Conservation (phyloP, 2,888 invertebrate genomes). For the Eristalis intricaria region DNA sequence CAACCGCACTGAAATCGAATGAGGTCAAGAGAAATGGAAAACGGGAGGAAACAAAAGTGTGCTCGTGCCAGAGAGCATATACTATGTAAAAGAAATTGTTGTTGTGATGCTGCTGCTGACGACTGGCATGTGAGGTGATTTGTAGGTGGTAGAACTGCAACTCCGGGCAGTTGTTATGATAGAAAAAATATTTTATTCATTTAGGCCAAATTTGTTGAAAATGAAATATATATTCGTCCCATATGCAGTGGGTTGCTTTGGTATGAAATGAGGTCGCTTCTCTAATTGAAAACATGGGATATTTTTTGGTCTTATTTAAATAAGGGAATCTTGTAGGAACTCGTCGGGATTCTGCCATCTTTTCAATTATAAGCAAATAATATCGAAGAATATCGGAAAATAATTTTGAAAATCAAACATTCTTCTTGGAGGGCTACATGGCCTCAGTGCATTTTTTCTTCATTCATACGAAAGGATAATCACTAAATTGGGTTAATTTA, state of each 20-base stretch:
- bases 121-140: not conserved
- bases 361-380: too few relatives aligned
- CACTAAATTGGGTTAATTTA: too few relatives aligned
- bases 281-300: not conserved
- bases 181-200: not conserved
- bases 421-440: too few relatives aligned
- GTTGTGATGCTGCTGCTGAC: not conserved
- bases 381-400: too few relatives aligned
- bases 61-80: slow-evolving; percentile 15
- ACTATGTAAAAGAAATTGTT: slow-evolving; percentile 12
- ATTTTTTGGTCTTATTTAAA: not conserved
- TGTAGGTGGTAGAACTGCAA: not conserved
- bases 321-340: too few relatives aligned
- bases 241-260: not conserved
- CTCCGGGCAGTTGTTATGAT: not conserved
- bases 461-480: too few relatives aligned
- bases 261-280: not conserved
- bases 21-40: slow-evolving; percentile 67
- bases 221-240: not conserved
- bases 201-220: not conserved
- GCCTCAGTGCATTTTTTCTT: too few relatives aligned
- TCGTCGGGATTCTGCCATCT: too few relatives aligned
- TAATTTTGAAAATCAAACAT: too few relatives aligned
- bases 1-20: slow-evolving; percentile 51
- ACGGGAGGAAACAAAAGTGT: slow-evolving; percentile 45